Evolutionary conservation across 2,888 invertebrate species (phyloP).

Genomic region (Aethes cnicana): DNA sequence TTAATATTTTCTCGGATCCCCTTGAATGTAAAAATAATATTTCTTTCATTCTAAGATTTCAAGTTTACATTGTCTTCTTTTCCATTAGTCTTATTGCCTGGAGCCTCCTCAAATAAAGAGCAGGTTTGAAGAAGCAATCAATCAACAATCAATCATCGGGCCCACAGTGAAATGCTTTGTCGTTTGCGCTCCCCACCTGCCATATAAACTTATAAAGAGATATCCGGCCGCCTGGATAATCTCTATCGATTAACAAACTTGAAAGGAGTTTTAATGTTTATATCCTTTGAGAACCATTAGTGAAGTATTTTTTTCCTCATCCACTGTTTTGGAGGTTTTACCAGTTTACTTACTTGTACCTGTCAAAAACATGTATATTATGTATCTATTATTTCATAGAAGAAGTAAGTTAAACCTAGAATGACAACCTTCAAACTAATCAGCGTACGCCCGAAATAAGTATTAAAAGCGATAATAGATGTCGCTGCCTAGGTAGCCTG

Average conservation of each 20-base stretch:
- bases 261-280: conserved; percentile 3
- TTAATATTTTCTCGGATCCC: no score
- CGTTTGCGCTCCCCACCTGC: neutral
- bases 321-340: neutral
- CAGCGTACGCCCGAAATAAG: no score
- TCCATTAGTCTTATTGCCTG: neutral
- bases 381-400: no score
- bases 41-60: no score
- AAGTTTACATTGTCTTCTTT: neutral
- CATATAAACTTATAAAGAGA: conserved; percentile 6
- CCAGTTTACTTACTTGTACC: no score
- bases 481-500: no score
- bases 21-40: no score
- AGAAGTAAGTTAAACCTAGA: no score
- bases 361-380: no score
- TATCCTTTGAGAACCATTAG: neutral
- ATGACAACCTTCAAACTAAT: no score
- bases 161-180: conserved; percentile 2
- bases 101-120: neutral
- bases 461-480: no score
- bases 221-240: conserved; percentile 7
- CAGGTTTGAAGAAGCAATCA: conserved; percentile 6
- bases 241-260: conserved; percentile 7
- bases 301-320: neutral
- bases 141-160: conserved; percentile 10